A percentile compares a stretch with the other conserved stretches of the same genome.
phyloP scores from a whole-genome alignment of 2,113 vertebrate species.

The Hippolais icterina region DNA sequence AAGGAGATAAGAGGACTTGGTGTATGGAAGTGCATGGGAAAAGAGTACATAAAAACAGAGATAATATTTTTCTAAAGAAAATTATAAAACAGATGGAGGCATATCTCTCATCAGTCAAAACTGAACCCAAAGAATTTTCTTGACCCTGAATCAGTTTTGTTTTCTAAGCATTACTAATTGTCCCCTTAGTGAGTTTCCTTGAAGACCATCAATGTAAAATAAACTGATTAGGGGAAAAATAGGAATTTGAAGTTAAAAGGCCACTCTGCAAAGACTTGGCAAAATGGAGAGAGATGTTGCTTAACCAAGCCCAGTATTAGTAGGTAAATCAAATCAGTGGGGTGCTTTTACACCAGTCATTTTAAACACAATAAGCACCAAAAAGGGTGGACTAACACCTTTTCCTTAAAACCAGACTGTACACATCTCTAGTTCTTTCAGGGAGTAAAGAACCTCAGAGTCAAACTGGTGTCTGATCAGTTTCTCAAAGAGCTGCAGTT shows the following conservation, averaged over 20 bases:
- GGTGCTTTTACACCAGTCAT: not conserved
- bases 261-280: not conserved
- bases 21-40: not conserved
- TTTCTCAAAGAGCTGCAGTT: not conserved
- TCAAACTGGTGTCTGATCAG: not conserved
- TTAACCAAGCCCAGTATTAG: not conserved
- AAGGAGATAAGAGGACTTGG: not conserved
- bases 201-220: not conserved
- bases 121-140: not conserved
- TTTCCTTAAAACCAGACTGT: not conserved
- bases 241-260: not conserved
- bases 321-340: not conserved
- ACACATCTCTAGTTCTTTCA: not conserved
- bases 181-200: not conserved
- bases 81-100: not conserved
- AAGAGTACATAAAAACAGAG: not conserved
- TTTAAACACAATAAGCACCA: not conserved
- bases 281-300: not conserved
- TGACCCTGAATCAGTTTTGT: not conserved
- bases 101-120: not conserved
- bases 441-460: not conserved
- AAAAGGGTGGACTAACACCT: not conserved
- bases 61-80: not conserved
- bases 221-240: not conserved
- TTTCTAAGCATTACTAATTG: not conserved